Percentiles rank a stretch among this genome's conserved stretches.
Evolutionary conservation across 1,140 invertebrate species (phyloP).

Genomic region (Episyrphus balteatus): DNA sequence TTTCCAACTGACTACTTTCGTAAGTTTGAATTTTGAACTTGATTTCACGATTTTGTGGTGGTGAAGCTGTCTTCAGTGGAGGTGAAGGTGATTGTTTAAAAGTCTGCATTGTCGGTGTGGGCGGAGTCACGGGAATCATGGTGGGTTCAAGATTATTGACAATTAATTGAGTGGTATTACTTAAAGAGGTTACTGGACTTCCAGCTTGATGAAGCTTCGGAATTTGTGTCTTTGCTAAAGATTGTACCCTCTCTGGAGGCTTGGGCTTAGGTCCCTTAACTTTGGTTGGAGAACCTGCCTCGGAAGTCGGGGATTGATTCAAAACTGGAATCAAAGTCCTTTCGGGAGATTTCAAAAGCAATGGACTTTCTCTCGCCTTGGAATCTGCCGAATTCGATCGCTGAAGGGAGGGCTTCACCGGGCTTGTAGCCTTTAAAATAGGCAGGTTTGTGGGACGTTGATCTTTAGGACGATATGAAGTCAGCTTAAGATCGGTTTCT

Average conservation of each 20-base stretch:
- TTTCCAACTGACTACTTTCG: slow-evolving; percentile 22
- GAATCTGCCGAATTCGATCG: slow-evolving; percentile 28
- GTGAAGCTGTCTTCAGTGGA: slow-evolving; percentile 11
- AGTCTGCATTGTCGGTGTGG: slow-evolving; percentile 26
- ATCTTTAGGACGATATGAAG: slow-evolving; percentile 21
- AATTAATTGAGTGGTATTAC: no score
- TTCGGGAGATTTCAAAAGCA: slow-evolving; percentile 11
- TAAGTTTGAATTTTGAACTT: slow-evolving; percentile 34
- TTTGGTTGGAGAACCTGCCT: background rate
- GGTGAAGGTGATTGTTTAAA: slow-evolving; percentile 19
- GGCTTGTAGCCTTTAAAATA: slow-evolving; percentile 27
- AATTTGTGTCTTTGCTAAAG: slow-evolving; percentile 26
- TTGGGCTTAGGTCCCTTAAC: slow-evolving; percentile 30
- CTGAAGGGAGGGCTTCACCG: slow-evolving; percentile 14
- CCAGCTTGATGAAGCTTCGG: slow-evolving; percentile 16
- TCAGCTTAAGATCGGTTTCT: slow-evolving; percentile 29
- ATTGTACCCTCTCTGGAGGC: slow-evolving; percentile 31
- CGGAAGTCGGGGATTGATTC: slow-evolving; percentile 4
- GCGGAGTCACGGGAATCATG: background rate
- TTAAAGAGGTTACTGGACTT: background rate
- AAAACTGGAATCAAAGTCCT: slow-evolving; percentile 27
- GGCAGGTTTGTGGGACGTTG: background rate
- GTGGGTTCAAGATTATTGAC: no score
- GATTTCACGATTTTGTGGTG: slow-evolving; percentile 19
- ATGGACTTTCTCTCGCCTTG: background rate